Evolutionary conservation across 1,140 invertebrate species (phyloP).

Genomic region (Drosophila littoralis): DNA sequence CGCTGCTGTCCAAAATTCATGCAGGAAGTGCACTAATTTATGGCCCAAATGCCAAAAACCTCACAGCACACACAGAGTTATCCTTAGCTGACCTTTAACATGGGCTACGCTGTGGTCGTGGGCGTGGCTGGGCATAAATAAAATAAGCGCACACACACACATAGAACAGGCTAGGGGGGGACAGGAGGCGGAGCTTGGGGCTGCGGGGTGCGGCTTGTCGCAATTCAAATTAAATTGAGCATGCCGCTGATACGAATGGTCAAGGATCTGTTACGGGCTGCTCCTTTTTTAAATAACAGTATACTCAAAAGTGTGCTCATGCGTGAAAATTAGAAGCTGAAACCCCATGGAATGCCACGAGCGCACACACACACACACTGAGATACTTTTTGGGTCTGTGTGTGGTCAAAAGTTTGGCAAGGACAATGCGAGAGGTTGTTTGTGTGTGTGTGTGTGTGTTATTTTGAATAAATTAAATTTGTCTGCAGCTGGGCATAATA

Average conservation of each 20-base stretch:
- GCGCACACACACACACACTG: constrained; percentile 11
- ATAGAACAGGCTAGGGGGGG: constrained; percentile 7
- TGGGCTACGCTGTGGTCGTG: constrained; percentile 18
- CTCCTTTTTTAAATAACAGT: constrained; percentile 63
- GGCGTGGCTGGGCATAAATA: constrained; percentile 46
- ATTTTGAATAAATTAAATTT: constrained; percentile 81
- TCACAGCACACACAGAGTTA: neutral
- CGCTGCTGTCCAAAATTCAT: constrained; percentile 24
- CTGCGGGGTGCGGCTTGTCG: constrained; percentile 7
- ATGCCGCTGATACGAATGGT: constrained; percentile 53
- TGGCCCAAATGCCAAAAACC: constrained; percentile 27
- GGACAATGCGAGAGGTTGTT: constrained; percentile 49
- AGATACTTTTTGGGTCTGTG: constrained; percentile 17
- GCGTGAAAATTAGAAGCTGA: constrained; percentile 64
- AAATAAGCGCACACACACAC: constrained; percentile 31
- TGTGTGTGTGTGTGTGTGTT: constrained; percentile 4
- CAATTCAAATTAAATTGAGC: constrained; percentile 81
- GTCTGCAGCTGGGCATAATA: constrained; percentile 58
- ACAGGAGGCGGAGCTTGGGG: no score
- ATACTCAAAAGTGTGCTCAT: constrained; percentile 54
- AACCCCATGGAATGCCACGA: neutral
- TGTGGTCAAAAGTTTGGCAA: constrained; percentile 58
- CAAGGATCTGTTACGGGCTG: constrained; percentile 49
- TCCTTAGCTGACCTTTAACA: constrained; percentile 35
- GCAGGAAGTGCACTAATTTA: constrained; percentile 74